phyloP scores from a whole-genome alignment of 1,140 invertebrate species.

The Penaeus vannamei region DNA sequence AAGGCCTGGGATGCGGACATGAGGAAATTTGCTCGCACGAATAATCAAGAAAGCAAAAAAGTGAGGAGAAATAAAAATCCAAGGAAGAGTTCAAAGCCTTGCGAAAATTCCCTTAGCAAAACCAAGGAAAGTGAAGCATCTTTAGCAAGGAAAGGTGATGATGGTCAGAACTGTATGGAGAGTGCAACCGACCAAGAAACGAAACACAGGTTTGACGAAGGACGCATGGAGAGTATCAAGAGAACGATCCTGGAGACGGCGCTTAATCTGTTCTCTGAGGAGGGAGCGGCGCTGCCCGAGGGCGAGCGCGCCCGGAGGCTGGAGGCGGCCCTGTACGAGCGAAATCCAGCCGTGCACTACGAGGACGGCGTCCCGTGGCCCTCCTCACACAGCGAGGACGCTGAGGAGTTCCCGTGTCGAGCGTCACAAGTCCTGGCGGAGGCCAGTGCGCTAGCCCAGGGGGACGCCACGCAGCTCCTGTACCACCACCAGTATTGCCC shows the following conservation, averaged over 20 bases:
- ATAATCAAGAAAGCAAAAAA: too few species aligned
- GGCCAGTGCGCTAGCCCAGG: neutral
- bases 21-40: too few species aligned
- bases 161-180: too few species aligned
- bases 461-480: neutral
- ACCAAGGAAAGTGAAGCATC: too few species aligned
- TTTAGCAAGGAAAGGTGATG: too few species aligned
- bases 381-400: neutral
- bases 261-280: neutral
- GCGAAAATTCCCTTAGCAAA: too few species aligned
- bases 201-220: too few species aligned
- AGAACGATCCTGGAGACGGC: neutral
- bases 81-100: too few species aligned
- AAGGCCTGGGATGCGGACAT: too few species aligned
- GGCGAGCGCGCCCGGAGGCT: neutral
- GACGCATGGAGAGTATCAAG: neutral
- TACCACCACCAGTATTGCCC: conserved; percentile 28
- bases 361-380: neutral
- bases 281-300: neutral
- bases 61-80: too few species aligned
- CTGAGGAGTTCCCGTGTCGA: neutral
- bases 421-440: neutral
- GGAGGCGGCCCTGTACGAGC: neutral
- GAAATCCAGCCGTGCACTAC: conserved; percentile 19
- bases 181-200: too few species aligned